These are phyloP conservation scores for Otocyon megalotis DNA, from an alignment of 2,113 vertebrate species.

Conservation along the genomic window DNA sequence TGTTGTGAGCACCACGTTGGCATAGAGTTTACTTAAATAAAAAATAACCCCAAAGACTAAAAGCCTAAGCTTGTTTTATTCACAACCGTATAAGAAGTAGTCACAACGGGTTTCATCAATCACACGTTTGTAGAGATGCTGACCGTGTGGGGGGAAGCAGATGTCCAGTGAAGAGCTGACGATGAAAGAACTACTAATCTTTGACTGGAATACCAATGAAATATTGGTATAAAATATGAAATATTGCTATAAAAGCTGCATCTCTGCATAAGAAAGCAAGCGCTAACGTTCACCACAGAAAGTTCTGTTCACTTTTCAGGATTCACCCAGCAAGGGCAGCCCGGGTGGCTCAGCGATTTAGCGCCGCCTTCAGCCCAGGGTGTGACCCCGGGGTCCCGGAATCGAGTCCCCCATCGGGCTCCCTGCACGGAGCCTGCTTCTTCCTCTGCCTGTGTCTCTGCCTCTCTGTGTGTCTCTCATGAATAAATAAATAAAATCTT, in stretches of 20 bases:
- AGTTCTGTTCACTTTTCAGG: neutral
- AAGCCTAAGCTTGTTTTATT: neutral
- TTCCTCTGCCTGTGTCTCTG: too few species aligned
- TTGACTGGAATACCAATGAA: neutral
- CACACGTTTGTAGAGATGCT: neutral
- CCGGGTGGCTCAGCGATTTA: too few species aligned
- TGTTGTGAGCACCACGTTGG: neutral
- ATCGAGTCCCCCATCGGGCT: too few species aligned
- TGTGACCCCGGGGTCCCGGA: too few species aligned
- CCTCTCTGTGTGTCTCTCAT: too few species aligned
- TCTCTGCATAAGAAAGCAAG: constrained; percentile 6
- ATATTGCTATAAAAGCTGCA: neutral
- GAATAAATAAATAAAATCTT: too few species aligned
- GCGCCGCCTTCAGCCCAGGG: too few species aligned
- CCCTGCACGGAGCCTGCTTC: too few species aligned
- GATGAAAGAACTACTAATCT: neutral
- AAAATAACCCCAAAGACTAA: neutral
- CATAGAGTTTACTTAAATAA: neutral
- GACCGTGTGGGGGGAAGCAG: neutral
- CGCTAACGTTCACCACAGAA: neutral
- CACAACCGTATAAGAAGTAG: constrained; percentile 8
- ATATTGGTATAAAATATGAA: neutral
- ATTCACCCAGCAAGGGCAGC: neutral
- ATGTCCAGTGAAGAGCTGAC: neutral
- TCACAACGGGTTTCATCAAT: neutral